These are phyloP conservation scores for Mylabris phalerata DNA, from an alignment of 1,140 invertebrate genomes.

Conservation along the genomic window DNA sequence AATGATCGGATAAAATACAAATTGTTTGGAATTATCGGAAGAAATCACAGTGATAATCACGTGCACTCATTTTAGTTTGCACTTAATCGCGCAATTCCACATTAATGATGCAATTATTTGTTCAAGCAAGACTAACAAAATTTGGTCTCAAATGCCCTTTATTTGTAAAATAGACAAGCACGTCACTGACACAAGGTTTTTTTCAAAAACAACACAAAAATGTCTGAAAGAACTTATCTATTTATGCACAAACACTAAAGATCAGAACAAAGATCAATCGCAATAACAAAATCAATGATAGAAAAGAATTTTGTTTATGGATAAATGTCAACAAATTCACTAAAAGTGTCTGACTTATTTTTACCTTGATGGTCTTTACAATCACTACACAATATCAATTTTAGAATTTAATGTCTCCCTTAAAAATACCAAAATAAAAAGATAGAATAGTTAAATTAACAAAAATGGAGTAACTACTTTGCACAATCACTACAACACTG, in stretches of 20 bases:
- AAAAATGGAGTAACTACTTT: slow-evolving; percentile 21
- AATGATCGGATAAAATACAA: no score
- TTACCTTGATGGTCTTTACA: slow-evolving; percentile 4
- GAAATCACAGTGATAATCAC: no score
- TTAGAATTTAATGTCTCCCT: neutral
- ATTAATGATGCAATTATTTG: neutral
- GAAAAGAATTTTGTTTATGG: slow-evolving; percentile 2
- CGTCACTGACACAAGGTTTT: slow-evolving; percentile 10
- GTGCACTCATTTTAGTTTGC: no score
- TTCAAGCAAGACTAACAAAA: no score
- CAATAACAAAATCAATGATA: slow-evolving; percentile 1
- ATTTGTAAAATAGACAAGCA: neutral
- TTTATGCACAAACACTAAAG: slow-evolving; percentile 12
- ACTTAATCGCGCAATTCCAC: neutral
- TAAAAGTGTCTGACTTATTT: neutral
- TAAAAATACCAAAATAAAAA: neutral
- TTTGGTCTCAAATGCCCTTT: no score
- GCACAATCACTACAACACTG: slow-evolving; percentile 30
- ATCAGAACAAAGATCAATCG: slow-evolving; percentile 5
- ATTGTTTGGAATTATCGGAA: no score
- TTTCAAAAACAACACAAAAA: slow-evolving; percentile 8
- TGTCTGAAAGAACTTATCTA: slow-evolving; percentile 17
- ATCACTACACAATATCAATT: slow-evolving; percentile 16
- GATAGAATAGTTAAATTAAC: slow-evolving; percentile 6
- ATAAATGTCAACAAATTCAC: slow-evolving; percentile 6